These are phyloP conservation scores for Anoplophora glabripennis DNA, from an alignment of 1,140 invertebrate genomes.

Conservation along the genomic window DNA sequence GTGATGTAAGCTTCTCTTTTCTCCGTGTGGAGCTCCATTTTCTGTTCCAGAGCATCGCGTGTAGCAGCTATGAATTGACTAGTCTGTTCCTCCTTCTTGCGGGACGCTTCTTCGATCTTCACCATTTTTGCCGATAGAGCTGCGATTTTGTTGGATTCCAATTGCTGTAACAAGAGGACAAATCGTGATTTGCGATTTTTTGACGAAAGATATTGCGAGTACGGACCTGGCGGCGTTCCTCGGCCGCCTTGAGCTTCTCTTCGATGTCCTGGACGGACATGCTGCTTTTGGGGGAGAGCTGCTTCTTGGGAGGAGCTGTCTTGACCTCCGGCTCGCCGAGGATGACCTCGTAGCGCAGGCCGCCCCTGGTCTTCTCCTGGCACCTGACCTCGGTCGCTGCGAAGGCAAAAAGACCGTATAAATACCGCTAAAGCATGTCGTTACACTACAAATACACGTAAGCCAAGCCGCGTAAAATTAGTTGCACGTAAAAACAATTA, in stretches of 20 bases:
- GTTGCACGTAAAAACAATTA: too few relatives aligned
- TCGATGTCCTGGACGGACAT: conserved; percentile 81
- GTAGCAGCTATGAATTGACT: conserved; percentile 78
- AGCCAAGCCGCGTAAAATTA: too few relatives aligned
- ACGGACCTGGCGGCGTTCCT: conserved; percentile 79
- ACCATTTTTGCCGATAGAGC: conserved; percentile 75
- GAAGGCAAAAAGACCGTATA: too few relatives aligned
- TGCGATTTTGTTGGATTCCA: conserved; percentile 82
- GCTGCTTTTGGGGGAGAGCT: conserved; percentile 60
- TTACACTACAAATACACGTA: too few relatives aligned
- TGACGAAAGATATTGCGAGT: neutral
- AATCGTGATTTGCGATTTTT: neutral
- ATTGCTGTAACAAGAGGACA: conserved; percentile 57
- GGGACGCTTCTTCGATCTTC: conserved; percentile 85
- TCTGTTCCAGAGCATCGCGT: conserved; percentile 81
- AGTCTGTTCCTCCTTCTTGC: conserved; percentile 84
- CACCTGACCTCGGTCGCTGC: conserved; percentile 83
- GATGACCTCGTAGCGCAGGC: conserved; percentile 90
- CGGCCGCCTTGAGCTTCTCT: conserved; percentile 86
- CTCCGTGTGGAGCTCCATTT: conserved; percentile 83
- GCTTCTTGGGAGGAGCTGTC: conserved; percentile 65
- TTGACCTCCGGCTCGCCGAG: conserved; percentile 83
- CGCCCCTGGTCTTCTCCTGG: conserved; percentile 85
- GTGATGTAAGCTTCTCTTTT: conserved; percentile 86
- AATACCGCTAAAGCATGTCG: too few relatives aligned